Conservation (phyloP, 2,113 vertebrate genomes). For the Coregonus clupeaformis region DNA sequence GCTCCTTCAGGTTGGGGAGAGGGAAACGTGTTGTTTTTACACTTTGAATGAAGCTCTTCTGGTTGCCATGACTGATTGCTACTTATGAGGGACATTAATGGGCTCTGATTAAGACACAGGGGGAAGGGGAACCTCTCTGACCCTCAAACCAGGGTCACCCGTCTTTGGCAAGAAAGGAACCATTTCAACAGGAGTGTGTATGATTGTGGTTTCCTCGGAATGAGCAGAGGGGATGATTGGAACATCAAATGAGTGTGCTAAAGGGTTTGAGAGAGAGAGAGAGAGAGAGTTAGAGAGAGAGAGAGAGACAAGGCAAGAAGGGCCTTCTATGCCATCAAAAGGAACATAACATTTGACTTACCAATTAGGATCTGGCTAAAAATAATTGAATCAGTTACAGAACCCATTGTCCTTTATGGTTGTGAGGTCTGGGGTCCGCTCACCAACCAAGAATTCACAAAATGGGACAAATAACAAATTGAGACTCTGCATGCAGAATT, state of each 20-base stretch:
- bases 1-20: conserved; percentile 1
- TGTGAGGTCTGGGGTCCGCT: no score
- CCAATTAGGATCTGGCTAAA: no score
- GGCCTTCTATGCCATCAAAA: no score
- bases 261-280: conserved; percentile 12
- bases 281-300: background rate
- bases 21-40: conserved; percentile 16
- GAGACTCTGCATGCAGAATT: no score
- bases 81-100: conserved; percentile 47
- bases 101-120: conserved; percentile 25
- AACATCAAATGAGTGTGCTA: conserved; percentile 16
- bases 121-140: background rate
- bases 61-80: conserved; percentile 38
- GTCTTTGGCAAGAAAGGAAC: conserved; percentile 14
- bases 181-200: conserved; percentile 5
- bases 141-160: conserved; percentile 29
- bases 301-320: no score
- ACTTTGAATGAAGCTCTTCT: conserved; percentile 10
- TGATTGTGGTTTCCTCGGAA: background rate
- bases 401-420: no score
- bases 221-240: conserved; percentile 4
- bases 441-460: no score
- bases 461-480: no score
- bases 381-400: no score
- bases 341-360: no score